Percentiles rank a stretch among this genome's conserved stretches.
These are phyloP conservation scores for Drosophila lowei DNA, from an alignment of 1,140 invertebrate genomes.

Conservation along the genomic window DNA sequence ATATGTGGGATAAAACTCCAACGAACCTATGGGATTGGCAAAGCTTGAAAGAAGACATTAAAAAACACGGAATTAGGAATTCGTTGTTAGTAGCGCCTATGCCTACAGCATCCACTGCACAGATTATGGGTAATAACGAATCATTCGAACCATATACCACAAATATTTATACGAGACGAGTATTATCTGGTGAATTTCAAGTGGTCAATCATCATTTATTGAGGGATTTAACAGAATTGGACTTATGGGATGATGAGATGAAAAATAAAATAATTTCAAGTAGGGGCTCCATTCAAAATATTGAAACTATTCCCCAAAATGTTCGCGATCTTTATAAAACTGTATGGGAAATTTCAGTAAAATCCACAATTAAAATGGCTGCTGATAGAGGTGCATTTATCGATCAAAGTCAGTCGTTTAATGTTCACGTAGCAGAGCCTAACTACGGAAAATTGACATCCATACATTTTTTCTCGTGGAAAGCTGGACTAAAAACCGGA, in stretches of 20 bases:
- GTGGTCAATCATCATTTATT: slow-evolving; percentile 98
- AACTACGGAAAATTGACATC: slow-evolving; percentile 97
- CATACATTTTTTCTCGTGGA: slow-evolving; percentile 99
- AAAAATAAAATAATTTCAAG: slow-evolving; percentile 96
- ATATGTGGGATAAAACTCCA: slow-evolving; percentile 98
- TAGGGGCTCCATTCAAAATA: slow-evolving; percentile 97
- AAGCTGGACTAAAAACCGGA: slow-evolving; percentile 97
- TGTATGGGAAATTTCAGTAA: slow-evolving; percentile 99
- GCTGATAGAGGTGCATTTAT: slow-evolving; percentile 99
- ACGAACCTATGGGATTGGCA: slow-evolving; percentile 96
- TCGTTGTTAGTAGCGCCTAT: slow-evolving; percentile 98
- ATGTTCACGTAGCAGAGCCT: slow-evolving; percentile 97
- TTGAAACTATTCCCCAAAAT: slow-evolving; percentile 94
- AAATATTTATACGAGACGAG: slow-evolving; percentile 97
- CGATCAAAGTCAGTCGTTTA: slow-evolving; percentile 99
- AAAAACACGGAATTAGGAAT: slow-evolving; percentile 96
- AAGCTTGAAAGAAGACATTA: slow-evolving; percentile 93
- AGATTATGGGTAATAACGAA: slow-evolving; percentile 99
- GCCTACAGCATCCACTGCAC: slow-evolving; percentile 99
- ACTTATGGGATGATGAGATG: slow-evolving; percentile 98
- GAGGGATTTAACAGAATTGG: slow-evolving; percentile 94
- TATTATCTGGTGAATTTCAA: slow-evolving; percentile 95
- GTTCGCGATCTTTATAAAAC: slow-evolving; percentile 98
- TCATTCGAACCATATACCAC: slow-evolving; percentile 99
- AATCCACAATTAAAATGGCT: slow-evolving; percentile 97